Evolutionary conservation across 2,113 vertebrate genomes (phyloP), one percentile per base, ranked within the genome.

Genomic region (Melanotaenia duboulayi): DNA sequence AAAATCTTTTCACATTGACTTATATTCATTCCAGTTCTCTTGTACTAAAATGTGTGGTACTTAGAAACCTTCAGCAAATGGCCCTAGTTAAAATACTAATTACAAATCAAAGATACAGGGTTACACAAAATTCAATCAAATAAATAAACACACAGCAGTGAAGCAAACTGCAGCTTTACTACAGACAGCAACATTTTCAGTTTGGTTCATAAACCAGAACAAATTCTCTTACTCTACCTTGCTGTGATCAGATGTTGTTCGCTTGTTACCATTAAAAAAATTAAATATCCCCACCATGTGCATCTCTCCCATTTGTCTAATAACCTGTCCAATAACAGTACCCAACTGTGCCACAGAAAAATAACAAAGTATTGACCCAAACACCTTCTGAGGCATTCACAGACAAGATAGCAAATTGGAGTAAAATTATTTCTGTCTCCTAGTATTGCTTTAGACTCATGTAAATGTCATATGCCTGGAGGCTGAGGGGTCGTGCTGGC

Each of bases 401-500:
- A 54, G 67, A 74, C 65, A 74, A 60, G 61, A 59, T 1, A 60
- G 66, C 50, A 83, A 86, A 84, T 67, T 70, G 62, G 57, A 62
- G 44, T 25, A 5, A 67, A 66, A 65, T 28, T 7, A 70, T 69
- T 78, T 81, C 24, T 23, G 58, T 57, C 25, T 7, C 23, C 32
- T 65, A 73, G 63, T 69, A 64, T 65, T 74, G 68, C 71, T 70
- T 65, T 20, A 50, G 11, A 74, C 66, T 70, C 59, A 60, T 74
- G 80, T 76, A 73, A 87, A 85, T 89, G 83, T 80, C 75, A 87
- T 61, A 37, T 22, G 76, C 76, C 82, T 28, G 42, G 11, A 59
- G 78, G 62, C 59, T 59, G 49, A 25, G 22, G n/a, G 37, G 50
- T 71, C 74, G 63, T 66, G 52, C 73, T 82, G 69, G 73, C 40